Evolutionary conservation across 2,797 vertebrate species (phyloP).

Genomic region (Cetoscarus ocellatus): DNA sequence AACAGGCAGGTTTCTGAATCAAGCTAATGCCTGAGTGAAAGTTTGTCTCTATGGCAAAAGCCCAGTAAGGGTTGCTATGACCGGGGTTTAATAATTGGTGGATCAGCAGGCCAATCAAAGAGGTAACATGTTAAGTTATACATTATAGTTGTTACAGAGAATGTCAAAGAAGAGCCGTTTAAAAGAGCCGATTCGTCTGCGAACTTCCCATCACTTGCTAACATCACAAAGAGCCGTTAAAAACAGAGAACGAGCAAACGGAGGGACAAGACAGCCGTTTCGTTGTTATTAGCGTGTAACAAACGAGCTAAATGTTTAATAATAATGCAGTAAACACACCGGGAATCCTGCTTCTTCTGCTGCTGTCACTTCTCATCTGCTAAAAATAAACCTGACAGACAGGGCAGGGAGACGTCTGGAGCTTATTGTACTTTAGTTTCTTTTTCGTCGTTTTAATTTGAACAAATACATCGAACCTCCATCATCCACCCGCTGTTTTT

Average conservation of each 20-base stretch:
- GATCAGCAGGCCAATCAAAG: too few species aligned
- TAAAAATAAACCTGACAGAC: constrained; percentile 67
- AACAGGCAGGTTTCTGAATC: too few species aligned
- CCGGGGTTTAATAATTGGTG: too few species aligned
- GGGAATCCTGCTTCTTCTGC: constrained; percentile 27
- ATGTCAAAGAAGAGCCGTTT: neutral
- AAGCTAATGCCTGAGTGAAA: too few species aligned
- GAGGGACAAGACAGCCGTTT: too few species aligned
- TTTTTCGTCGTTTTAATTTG: too few species aligned
- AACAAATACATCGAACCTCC: neutral
- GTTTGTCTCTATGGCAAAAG: too few species aligned
- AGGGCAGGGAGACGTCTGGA: constrained; percentile 11
- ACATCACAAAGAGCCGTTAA: neutral
- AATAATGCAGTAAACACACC: constrained; percentile 10
- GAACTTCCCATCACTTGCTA: neutral
- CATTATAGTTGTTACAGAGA: too few species aligned
- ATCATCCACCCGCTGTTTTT: too few species aligned
- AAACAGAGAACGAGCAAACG: neutral
- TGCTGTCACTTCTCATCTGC: constrained; percentile 58
- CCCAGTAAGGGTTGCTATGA: too few species aligned
- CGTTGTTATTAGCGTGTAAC: neutral
- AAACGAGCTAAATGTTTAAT: neutral
- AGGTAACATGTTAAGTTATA: too few species aligned
- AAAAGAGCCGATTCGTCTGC: neutral
- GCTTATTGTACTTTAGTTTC: neutral